phyloP scores from a whole-genome alignment of 2,113 vertebrate genomes.

The Scalopus aquaticus region DNA sequence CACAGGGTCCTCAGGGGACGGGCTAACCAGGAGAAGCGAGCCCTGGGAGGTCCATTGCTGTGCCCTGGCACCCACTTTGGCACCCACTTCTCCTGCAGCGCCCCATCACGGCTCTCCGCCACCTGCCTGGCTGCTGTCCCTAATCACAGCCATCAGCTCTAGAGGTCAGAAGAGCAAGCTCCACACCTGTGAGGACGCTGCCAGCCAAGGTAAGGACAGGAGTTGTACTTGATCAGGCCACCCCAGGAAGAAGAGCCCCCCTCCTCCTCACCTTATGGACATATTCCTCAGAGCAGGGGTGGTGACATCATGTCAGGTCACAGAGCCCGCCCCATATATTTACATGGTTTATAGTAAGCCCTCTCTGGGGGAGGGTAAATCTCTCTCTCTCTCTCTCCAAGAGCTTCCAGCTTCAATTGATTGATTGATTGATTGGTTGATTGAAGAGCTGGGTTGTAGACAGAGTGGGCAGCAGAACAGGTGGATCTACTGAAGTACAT shows the following conservation, averaged over 20 bases:
- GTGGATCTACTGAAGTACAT: too few species aligned
- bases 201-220: background rate
- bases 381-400: background rate
- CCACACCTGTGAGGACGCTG: background rate
- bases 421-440: too few species aligned
- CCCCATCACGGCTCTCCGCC: background rate
- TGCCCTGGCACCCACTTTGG: background rate
- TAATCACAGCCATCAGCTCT: background rate
- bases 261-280: background rate
- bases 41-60: background rate
- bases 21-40: too few species aligned
- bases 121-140: background rate
- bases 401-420: too few species aligned
- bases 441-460: too few species aligned
- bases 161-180: background rate
- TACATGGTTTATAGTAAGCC: background rate
- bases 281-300: background rate
- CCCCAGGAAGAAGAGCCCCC: background rate
- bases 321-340: background rate
- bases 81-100: background rate
- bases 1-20: too few species aligned
- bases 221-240: background rate
- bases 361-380: too few species aligned
- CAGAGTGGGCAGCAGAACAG: too few species aligned
- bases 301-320: background rate